phyloP scores from a whole-genome alignment of 2,113 vertebrate species.

The Merops nubicus region DNA sequence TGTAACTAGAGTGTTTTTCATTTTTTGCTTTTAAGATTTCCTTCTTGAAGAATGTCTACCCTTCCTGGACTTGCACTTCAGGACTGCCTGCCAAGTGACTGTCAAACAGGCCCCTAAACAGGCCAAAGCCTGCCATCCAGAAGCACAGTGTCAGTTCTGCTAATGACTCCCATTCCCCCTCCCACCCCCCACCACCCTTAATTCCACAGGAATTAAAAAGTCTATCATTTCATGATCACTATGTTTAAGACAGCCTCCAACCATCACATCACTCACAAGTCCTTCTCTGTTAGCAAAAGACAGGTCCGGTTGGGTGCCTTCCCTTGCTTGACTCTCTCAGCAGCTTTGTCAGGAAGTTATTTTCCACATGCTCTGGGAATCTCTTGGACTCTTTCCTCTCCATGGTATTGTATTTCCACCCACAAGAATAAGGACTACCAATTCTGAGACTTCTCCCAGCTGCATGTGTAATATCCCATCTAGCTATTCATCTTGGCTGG shows the following conservation, averaged over 20 bases:
- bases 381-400: no score
- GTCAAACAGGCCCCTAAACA: no score
- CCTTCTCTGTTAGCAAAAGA: background rate
- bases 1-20: no score
- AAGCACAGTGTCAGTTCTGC: no score
- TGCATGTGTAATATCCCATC: background rate
- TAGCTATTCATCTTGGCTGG: background rate
- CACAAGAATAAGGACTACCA: background rate
- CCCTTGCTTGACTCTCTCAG: background rate
- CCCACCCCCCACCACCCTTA: no score
- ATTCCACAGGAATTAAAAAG: background rate
- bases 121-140: no score
- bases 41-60: background rate
- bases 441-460: background rate
- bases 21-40: background rate
- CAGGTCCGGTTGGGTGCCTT: background rate
- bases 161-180: no score
- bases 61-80: background rate
- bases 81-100: no score
- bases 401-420: background rate
- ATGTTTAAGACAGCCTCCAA: background rate
- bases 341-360: background rate
- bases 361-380: no score
- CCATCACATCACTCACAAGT: background rate
- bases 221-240: background rate